Conservation (phyloP, 2,888 invertebrate species). For the Hyles lineata region DNA sequence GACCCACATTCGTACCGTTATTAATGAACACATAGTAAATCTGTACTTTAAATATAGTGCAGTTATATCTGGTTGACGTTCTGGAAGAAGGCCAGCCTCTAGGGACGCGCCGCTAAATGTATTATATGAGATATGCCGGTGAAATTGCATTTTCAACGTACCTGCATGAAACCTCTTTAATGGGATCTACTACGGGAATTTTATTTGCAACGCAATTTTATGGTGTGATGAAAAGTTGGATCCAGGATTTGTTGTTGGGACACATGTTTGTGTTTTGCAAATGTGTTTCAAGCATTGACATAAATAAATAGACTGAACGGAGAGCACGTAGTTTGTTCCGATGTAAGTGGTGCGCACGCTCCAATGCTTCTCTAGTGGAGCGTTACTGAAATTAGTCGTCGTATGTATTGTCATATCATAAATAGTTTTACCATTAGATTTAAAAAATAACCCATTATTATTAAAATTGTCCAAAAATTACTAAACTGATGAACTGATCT, state of each 20-base stretch:
- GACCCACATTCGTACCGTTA: constrained; percentile 19
- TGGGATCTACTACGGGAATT: neutral
- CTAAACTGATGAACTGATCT: too few relatives aligned
- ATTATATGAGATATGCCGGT: constrained; percentile 50
- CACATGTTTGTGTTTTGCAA: neutral
- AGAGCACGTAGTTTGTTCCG: too few relatives aligned
- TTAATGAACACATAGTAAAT: constrained; percentile 20
- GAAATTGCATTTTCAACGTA: constrained; percentile 57
- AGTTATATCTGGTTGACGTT: constrained; percentile 21
- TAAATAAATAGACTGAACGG: too few relatives aligned
- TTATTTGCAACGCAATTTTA: neutral
- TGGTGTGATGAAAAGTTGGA: neutral
- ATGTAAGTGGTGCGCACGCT: too few relatives aligned
- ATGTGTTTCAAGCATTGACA: neutral
- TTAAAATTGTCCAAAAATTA: too few relatives aligned
- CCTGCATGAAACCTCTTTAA: constrained; percentile 31
- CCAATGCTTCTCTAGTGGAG: too few relatives aligned
- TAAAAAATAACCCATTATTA: too few relatives aligned
- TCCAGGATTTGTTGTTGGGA: neutral
- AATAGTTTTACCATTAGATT: too few relatives aligned
- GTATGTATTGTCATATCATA: too few relatives aligned
- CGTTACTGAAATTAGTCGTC: too few relatives aligned
- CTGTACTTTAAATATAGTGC: constrained; percentile 21
- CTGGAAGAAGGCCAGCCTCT: constrained; percentile 42
- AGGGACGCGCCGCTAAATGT: constrained; percentile 51